Percentiles rank a stretch among this genome's conserved stretches.
phyloP scores from a whole-genome alignment of 2,888 invertebrate genomes.

The Cephus runcator region DNA sequence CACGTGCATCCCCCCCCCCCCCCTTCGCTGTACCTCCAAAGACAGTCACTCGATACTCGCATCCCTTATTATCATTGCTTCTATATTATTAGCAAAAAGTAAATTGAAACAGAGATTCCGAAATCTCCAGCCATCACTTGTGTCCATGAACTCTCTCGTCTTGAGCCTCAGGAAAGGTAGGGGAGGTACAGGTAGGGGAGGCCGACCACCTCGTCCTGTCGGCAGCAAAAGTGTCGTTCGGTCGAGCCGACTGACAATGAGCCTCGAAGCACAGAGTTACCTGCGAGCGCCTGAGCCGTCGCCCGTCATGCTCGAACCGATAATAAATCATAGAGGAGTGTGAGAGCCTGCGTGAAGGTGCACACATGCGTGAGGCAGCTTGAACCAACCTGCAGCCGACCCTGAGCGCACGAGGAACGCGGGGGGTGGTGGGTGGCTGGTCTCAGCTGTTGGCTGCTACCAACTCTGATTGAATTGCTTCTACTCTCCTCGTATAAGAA shows the following conservation, averaged over 20 bases:
- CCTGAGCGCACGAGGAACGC: not conserved
- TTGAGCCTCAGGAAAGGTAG: too few species aligned
- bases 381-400: not conserved
- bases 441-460: conserved; percentile 58
- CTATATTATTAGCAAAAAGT: not conserved
- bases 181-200: too few species aligned
- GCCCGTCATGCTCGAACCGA: not conserved
- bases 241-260: too few species aligned
- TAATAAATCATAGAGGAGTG: not conserved
- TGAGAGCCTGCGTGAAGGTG: not conserved
- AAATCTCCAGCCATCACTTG: not conserved
- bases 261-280: too few species aligned
- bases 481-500: conserved; percentile 20
- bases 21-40: too few species aligned
- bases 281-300: too few species aligned
- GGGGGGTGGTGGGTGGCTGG: conserved; percentile 23
- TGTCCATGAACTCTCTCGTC: too few species aligned
- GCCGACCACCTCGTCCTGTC: too few species aligned
- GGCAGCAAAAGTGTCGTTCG: not conserved
- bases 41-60: too few species aligned
- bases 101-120: not conserved
- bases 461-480: conserved; percentile 62
- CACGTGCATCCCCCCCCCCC: too few species aligned
- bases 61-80: too few species aligned
- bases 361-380: not conserved